A percentile compares a stretch with the other conserved stretches of the same genome.
These are phyloP conservation scores for Melipona quadrifasciata DNA, from an alignment of 1,140 invertebrate species.

Conservation along the genomic window DNA sequence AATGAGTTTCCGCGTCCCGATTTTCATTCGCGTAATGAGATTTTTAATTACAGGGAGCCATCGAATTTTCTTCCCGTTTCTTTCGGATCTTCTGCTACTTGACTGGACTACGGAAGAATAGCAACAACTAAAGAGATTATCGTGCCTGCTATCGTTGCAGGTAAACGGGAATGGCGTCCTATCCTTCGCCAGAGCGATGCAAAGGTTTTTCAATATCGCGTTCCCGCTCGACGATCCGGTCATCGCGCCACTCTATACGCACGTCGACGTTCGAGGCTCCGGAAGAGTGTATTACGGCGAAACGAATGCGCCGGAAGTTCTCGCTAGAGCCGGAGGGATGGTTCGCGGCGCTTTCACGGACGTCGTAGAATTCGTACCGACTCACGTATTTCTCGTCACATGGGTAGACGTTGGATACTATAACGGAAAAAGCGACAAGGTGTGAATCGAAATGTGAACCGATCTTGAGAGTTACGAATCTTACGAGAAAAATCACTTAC, in stretches of 20 bases:
- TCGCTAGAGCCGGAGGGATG: constrained; percentile 86
- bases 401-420: constrained; percentile 88
- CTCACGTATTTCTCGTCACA: constrained; percentile 84
- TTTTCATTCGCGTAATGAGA: background rate
- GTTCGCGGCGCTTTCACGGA: constrained; percentile 88
- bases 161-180: constrained; percentile 95
- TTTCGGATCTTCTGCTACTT: background rate
- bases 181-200: constrained; percentile 93
- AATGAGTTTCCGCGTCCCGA: background rate
- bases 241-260: constrained; percentile 95
- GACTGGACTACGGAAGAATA: too few species aligned
- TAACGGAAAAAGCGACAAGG: constrained; percentile 83
- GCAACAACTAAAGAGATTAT: background rate
- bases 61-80: background rate
- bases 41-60: constrained; percentile 8
- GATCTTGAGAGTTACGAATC: too few species aligned
- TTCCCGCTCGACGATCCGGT: constrained; percentile 95
- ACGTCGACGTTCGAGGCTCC: constrained; percentile 90
- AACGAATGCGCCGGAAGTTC: constrained; percentile 84
- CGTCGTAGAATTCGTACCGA: constrained; percentile 86
- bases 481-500: too few species aligned
- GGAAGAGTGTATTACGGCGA: constrained; percentile 92
- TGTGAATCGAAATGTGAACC: constrained; percentile 76
- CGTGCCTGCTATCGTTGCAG: constrained; percentile 83
- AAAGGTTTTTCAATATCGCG: constrained; percentile 92